phyloP scores from a whole-genome alignment of 1,140 invertebrate species.

The Solen grandis region DNA sequence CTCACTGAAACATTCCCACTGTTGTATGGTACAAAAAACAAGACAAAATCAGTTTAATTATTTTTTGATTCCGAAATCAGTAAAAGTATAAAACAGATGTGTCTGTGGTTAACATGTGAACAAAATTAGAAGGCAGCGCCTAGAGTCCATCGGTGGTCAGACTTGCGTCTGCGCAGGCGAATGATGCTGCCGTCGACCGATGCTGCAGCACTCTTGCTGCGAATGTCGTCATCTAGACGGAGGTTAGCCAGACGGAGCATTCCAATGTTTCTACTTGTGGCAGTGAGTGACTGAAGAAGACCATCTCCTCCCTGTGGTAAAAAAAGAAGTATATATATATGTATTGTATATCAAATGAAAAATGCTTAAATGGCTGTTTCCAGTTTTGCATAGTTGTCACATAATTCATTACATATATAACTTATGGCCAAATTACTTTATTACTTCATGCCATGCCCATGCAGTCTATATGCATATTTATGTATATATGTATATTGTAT shows the following conservation, averaged over 20 bases:
- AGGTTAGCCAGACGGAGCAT: constrained; percentile 73
- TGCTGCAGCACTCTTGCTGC: constrained; percentile 74
- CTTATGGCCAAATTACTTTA: too few species aligned
- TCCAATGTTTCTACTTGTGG: constrained; percentile 78
- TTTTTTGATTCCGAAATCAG: too few species aligned
- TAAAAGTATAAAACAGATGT: too few species aligned
- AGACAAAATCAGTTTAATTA: too few species aligned
- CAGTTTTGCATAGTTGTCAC: too few species aligned
- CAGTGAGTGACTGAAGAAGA: constrained; percentile 76
- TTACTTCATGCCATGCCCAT: too few species aligned
- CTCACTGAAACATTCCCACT: too few species aligned
- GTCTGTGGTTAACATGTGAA: too few species aligned
- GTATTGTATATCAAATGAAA: not conserved
- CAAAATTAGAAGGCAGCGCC: constrained; percentile 75
- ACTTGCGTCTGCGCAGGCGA: constrained; percentile 74
- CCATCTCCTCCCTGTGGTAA: constrained; percentile 74
- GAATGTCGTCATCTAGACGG: constrained; percentile 74
- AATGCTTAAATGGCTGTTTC: not conserved
- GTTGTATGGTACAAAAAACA: too few species aligned
- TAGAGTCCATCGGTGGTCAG: constrained; percentile 78
- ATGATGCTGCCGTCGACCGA: constrained; percentile 74
- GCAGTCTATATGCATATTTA: too few species aligned
- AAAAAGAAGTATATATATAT: not conserved
- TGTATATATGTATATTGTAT: too few species aligned
- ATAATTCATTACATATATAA: too few species aligned